Evolutionary conservation across 2,888 invertebrate species (phyloP), one percentile per base, ranked within the genome.

Genomic region (Habroteleia sp.): DNA sequence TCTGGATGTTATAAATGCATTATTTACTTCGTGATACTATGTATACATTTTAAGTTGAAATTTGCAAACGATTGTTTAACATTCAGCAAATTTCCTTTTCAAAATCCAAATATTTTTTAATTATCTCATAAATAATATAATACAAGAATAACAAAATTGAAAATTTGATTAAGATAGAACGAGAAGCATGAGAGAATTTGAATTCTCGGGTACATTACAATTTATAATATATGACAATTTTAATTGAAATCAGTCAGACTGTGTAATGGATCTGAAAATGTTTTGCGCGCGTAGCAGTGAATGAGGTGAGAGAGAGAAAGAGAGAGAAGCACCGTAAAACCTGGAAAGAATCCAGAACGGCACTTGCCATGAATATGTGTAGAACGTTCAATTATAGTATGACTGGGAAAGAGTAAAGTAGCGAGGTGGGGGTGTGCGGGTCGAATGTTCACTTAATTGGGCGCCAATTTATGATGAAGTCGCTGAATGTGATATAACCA

Each of bases 311-410:
- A n/a, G n/a, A n/a, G n/a, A n/a, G n/a, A n/a, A n/a, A n/a, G n/a
- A n/a, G n/a, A n/a, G n/a, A n/a, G n/a, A 48, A 39, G 72, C 50
- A 52, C 44, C 71, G 71, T 54, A 52, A 66, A 56, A 60, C 52
- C 69, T 78, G 77, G 76, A 79, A 79, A 58, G 76, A 78, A 78
- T 81, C 78, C 79, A 79, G 76, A 78, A 73, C 56, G 52, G 39
- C 56, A 50, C 41, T 23, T 63, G 54, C 52, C 62, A 54, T 62
- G 71, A 62, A 62, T 71, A 71, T 62, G 71, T 71, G 71, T 48
- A 62, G 52, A 63, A 62, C 54, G 62, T 71, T 71, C 62, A 62
- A 71, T 71, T 71, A 71, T 71, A 71, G 71, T 71, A 25, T 56
- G 71, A 62, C 62, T 71, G 25, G 54, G 54, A 62, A 71, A 62